A percentile compares a stretch with the other conserved stretches of the same genome.
Evolutionary conservation across 2,113 vertebrate species (phyloP).

Genomic region (Cyanistes caeruleus): DNA sequence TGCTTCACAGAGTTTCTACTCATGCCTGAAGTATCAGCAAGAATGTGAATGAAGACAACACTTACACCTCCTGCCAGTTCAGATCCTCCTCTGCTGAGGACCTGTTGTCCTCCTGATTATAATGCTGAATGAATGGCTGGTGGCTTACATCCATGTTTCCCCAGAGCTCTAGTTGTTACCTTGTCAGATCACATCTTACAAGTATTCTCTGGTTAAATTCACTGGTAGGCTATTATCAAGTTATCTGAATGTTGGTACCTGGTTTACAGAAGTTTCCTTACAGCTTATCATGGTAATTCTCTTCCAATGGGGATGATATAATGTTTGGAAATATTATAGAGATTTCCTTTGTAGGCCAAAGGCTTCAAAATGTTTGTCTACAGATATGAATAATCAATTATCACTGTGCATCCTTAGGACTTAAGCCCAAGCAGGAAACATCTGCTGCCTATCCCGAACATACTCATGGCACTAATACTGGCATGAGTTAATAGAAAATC

Average conservation of each 20-base stretch:
- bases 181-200: background rate
- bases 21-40: background rate
- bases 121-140: background rate
- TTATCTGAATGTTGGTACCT: background rate
- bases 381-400: background rate
- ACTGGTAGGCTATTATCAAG: background rate
- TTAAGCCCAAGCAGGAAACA: background rate
- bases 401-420: background rate
- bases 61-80: background rate
- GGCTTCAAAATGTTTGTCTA: background rate
- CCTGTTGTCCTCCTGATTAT: background rate
- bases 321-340: background rate
- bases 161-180: background rate
- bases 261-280: background rate
- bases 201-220: background rate
- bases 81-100: background rate
- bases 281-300: background rate
- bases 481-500: background rate
- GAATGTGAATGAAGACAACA: background rate
- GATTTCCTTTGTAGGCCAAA: background rate
- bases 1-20: background rate
- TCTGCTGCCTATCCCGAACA: background rate
- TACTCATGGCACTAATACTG: background rate
- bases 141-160: background rate
- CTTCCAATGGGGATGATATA: background rate